Evolutionary conservation across 1,140 invertebrate species (phyloP).

Genomic region (Cheumatopsyche charites): DNA sequence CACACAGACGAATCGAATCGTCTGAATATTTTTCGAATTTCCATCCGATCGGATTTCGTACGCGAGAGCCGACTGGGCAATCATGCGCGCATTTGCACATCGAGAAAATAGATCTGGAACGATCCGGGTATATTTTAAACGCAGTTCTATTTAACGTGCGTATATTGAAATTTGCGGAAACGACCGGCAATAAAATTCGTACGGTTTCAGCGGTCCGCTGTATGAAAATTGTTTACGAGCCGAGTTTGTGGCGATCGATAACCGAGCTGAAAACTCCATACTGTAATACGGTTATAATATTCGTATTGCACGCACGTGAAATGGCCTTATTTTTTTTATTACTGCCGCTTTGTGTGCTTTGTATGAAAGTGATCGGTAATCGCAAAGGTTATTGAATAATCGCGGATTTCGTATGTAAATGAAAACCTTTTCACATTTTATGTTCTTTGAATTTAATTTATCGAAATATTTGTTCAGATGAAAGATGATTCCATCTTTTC

Average conservation of each 20-base stretch:
- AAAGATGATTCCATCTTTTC: too few relatives aligned
- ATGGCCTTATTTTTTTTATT: background rate
- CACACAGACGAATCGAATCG: too few relatives aligned
- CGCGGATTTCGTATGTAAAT: too few relatives aligned
- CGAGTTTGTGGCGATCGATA: conserved; percentile 8
- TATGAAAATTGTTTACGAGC: conserved; percentile 24
- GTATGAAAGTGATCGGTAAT: too few relatives aligned
- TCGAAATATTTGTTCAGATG: too few relatives aligned
- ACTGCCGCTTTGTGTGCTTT: too few relatives aligned
- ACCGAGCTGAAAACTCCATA: background rate
- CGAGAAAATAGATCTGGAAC: too few relatives aligned
- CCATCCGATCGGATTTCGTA: background rate
- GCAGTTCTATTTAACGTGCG: background rate
- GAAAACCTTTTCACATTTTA: too few relatives aligned
- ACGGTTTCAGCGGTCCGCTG: background rate
- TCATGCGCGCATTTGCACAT: background rate
- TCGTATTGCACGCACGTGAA: background rate
- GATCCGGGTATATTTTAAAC: background rate
- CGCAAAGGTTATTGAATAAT: too few relatives aligned
- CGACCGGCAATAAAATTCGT: conserved; percentile 17
- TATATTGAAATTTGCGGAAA: conserved; percentile 27
- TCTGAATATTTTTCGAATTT: conserved; percentile 27
- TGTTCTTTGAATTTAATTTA: too few relatives aligned
- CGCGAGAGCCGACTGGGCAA: background rate
- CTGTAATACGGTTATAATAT: background rate